Base-by-base conservation (phyloP, 2,113 vertebrate genomes). In the Ailurus styani region DNA sequence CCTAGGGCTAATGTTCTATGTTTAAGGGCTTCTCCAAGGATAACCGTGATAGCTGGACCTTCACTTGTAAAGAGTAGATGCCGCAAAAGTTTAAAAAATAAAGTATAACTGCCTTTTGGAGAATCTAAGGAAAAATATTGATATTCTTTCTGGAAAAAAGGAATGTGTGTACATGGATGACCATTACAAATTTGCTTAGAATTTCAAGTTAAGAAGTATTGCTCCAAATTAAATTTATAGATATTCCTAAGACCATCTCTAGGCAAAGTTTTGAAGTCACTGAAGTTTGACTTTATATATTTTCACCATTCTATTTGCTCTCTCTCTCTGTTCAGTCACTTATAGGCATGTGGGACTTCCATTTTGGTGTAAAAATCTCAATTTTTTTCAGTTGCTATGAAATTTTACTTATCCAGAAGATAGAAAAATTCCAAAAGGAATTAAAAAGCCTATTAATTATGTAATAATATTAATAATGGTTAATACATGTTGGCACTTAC, bases 281-380 rank as follows among this genome's bases (percentile, higher is more conserved):
- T 93, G 11, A 75, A 75, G 54, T 92, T 45, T 17, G 10, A 73
- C n/a, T 91, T 91, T 77, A 31, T 72, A 95, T 90, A 6, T 50
- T 89, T 64, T 95, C 34, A 68, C 5, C 7, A 5, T 94, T n/a
- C 27, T 77, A 27, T 45, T 77, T 77, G 42, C 42, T 77, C 27
- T 77, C 25, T 77, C 25, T 45, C 7, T 77, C 12, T 77, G 14
- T 27, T 47, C 23, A 47, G 73, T 75, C 73, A 47, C 27, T 31
- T 77, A 47, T 18, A 31, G 4, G 73, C 27, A 15, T 15, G 25
- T 77, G 27, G 42, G 27, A 47, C 14, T 47, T 77, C 42, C 25
- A 47, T 77, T 77, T 77, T 5, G 7, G 27, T 31, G 14, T 18
- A 77, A 47, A 77, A 77, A 47, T 47, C 42, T 77, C 27, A 47